phyloP scores from a whole-genome alignment of 2,113 vertebrate genomes.

The Chionomys nivalis region DNA sequence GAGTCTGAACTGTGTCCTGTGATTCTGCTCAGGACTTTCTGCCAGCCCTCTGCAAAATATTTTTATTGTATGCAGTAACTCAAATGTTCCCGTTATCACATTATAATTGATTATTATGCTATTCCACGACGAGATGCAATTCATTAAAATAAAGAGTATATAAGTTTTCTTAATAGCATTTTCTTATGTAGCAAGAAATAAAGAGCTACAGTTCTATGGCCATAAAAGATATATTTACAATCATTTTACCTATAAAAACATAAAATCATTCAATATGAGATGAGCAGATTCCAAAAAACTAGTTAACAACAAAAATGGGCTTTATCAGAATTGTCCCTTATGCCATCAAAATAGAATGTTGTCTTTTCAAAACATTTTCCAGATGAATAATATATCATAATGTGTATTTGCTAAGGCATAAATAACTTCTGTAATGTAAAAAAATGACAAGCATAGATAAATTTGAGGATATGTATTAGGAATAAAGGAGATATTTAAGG shows the following conservation, averaged over 20 bases:
- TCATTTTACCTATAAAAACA: slow-evolving; percentile 65
- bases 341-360: slow-evolving; percentile 63
- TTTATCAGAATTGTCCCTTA: slow-evolving; percentile 75
- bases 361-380: slow-evolving; percentile 66
- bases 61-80: not conserved
- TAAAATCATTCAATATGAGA: slow-evolving; percentile 77
- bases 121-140: slow-evolving; percentile 34
- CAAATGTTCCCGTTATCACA: slow-evolving; percentile 4
- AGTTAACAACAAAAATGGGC: slow-evolving; percentile 64
- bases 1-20: not conserved
- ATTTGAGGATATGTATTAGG: not conserved
- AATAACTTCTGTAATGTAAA: slow-evolving; percentile 58
- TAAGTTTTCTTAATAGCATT: not conserved
- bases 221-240: slow-evolving; percentile 68
- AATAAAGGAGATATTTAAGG: slow-evolving; percentile 37
- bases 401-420: slow-evolving; percentile 72
- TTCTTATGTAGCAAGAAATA: slow-evolving; percentile 45
- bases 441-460: slow-evolving; percentile 43
- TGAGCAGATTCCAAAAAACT: slow-evolving; percentile 63
- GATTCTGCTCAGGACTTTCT: not conserved
- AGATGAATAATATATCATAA: slow-evolving; percentile 65
- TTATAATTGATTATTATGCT: slow-evolving; percentile 28
- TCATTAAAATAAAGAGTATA: slow-evolving; percentile 64
- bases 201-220: slow-evolving; percentile 63
- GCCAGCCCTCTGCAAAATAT: not conserved